Percentiles rank a stretch among this genome's conserved stretches.
Evolutionary conservation across 2,888 invertebrate genomes (phyloP).

Genomic region (Auanema sp.): DNA sequence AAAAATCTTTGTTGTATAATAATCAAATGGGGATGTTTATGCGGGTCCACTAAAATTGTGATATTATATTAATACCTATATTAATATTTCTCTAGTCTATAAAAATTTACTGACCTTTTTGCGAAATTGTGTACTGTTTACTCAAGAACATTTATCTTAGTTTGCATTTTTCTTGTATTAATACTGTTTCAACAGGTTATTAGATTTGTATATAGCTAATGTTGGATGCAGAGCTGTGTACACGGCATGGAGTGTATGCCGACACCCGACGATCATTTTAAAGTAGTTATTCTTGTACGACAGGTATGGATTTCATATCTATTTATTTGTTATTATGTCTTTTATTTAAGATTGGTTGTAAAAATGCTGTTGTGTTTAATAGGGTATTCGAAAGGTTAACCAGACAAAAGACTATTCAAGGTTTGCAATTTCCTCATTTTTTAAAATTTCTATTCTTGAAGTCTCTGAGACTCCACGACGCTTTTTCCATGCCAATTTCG

Average conservation of each 20-base stretch:
- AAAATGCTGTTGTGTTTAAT: slow-evolving; percentile 29
- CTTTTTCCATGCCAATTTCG: slow-evolving; percentile 50
- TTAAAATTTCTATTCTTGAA: slow-evolving; percentile 20
- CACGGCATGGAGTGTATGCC: slow-evolving; percentile 19
- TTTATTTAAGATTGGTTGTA: slow-evolving; percentile 14
- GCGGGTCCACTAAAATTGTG: too few relatives aligned
- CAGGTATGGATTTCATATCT: slow-evolving; percentile 8
- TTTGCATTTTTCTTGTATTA: too few relatives aligned
- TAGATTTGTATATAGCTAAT: too few relatives aligned
- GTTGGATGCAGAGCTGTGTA: too few relatives aligned
- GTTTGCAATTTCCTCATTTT: slow-evolving; percentile 6
- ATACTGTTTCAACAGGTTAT: too few relatives aligned
- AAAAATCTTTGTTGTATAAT: too few relatives aligned
- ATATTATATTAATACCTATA: too few relatives aligned
- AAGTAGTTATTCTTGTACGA: slow-evolving; percentile 17
- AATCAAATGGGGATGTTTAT: too few relatives aligned
- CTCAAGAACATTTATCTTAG: too few relatives aligned
- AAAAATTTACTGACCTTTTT: too few relatives aligned
- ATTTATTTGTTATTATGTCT: not conserved
- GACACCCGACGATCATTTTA: slow-evolving; percentile 16
- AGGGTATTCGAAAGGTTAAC: slow-evolving; percentile 43
- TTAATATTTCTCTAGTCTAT: too few relatives aligned
- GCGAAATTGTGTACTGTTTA: too few relatives aligned
- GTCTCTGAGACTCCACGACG: slow-evolving; percentile 56
- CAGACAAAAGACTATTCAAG: slow-evolving; percentile 39